A percentile compares a stretch with the other conserved stretches of the same genome.
Evolutionary conservation across 2,888 invertebrate genomes (phyloP).

Genomic region (Rhagonycha lutea): DNA sequence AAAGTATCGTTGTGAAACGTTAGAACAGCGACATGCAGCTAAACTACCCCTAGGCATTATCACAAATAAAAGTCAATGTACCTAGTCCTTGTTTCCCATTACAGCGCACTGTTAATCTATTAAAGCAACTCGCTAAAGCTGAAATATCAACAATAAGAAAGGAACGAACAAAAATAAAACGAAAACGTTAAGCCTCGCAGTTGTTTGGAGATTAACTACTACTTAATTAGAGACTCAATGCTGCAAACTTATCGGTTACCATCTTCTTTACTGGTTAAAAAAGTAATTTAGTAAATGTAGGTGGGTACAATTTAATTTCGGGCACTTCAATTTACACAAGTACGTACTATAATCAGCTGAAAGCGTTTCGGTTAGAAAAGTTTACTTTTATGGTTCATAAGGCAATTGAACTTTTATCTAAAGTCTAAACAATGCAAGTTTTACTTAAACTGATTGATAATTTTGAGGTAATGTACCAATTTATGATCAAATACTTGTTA

Average conservation of each 20-base stretch:
- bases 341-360: not conserved
- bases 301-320: not conserved
- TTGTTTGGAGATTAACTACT: not conserved
- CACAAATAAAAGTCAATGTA: conserved; percentile 2
- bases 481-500: not conserved
- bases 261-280: not conserved
- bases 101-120: conserved; percentile 9
- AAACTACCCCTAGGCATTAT: not conserved
- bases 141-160: conserved; percentile 9
- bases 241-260: not conserved
- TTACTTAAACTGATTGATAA: not conserved
- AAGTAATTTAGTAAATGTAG: not conserved
- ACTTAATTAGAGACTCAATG: not conserved
- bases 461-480: not conserved
- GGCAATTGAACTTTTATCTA: not conserved
- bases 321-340: not conserved
- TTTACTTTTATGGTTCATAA: not conserved
- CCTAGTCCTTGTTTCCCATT: conserved; percentile 7
- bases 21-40: not conserved
- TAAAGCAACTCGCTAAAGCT: conserved; percentile 7
- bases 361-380: not conserved
- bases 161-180: not conserved
- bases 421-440: not conserved
- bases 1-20: not conserved
- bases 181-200: not conserved